phyloP scores from a whole-genome alignment of 1,140 invertebrate genomes.

The Tetragonula clypearis region DNA sequence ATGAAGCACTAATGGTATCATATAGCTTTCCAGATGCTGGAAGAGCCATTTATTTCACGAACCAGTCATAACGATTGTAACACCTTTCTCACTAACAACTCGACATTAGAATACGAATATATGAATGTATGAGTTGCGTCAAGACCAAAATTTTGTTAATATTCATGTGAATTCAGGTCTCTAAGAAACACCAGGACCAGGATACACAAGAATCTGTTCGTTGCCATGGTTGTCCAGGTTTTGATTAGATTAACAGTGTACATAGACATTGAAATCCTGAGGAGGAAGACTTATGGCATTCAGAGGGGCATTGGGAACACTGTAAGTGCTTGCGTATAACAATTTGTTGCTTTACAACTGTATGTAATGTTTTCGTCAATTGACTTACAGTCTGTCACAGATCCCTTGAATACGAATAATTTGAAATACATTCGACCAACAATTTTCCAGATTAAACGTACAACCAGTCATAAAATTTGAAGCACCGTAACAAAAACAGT shows the following conservation, averaged over 20 bases:
- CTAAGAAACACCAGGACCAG: slow-evolving; percentile 92
- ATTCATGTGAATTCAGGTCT: slow-evolving; percentile 81
- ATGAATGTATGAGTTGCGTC: too few relatives aligned
- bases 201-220: slow-evolving; percentile 94
- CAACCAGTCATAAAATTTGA: neutral
- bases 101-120: neutral
- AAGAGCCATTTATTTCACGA: neutral
- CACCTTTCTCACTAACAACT: neutral
- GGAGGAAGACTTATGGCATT: slow-evolving; percentile 66
- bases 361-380: neutral
- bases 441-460: neutral
- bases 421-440: neutral
- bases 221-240: slow-evolving; percentile 93
- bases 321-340: slow-evolving; percentile 81
- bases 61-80: neutral
- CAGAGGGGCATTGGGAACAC: slow-evolving; percentile 88
- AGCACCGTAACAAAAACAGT: neutral
- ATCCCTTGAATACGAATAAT: neutral
- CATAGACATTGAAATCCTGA: slow-evolving; percentile 88
- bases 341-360: neutral
- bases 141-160: neutral
- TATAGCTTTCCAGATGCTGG: neutral
- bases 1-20: neutral
- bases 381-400: neutral
- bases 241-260: slow-evolving; percentile 92